phyloP scores from a whole-genome alignment of 2,113 vertebrate genomes.

The Tyto alba region DNA sequence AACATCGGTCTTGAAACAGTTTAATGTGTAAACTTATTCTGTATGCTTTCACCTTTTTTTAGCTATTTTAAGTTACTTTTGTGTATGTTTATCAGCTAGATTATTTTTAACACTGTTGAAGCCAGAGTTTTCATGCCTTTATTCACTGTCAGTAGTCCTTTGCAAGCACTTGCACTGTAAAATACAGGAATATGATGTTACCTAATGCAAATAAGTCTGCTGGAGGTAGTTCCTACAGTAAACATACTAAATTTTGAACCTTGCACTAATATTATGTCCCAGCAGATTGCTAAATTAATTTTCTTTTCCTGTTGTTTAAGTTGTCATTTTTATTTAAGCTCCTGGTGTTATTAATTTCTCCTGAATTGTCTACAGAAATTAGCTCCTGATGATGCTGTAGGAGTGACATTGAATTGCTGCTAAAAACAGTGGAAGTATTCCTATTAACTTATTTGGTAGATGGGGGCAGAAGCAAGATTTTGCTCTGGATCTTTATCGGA shows the following conservation, averaged over 20 bases:
- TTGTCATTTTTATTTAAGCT: neutral
- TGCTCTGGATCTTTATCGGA: neutral
- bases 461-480: neutral
- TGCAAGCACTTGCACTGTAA: neutral
- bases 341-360: neutral
- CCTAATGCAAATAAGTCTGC: neutral
- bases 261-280: neutral
- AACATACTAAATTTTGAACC: neutral
- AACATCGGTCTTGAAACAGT: neutral
- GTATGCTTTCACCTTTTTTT: neutral
- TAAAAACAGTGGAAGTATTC: neutral
- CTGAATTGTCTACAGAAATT: neutral
- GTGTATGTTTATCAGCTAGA: neutral
- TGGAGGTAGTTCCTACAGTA: neutral
- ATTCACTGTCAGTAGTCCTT: neutral
- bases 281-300: neutral
- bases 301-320: neutral
- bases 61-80: neutral
- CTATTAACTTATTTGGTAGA: neutral
- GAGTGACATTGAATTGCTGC: neutral
- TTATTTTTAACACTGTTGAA: neutral
- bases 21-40: neutral
- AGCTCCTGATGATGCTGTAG: neutral
- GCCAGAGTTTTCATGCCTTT: neutral
- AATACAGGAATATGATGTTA: neutral